Evolutionary conservation across 2,888 invertebrate species (phyloP).

Genomic region (Exephanes ischioxanthus): DNA sequence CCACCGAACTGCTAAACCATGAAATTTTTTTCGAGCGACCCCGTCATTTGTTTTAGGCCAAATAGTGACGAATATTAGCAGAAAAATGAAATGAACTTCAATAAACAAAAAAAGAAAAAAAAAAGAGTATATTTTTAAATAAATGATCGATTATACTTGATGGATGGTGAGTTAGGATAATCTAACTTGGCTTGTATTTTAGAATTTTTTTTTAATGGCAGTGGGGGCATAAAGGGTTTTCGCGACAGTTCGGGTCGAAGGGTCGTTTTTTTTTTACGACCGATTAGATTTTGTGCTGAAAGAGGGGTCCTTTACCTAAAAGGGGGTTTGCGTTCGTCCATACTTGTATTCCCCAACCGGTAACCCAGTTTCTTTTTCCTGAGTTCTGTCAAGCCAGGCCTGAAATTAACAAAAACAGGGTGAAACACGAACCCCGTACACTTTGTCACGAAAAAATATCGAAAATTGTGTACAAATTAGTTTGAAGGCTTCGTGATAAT

Average conservation of each 20-base stretch:
- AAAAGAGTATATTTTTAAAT: background rate
- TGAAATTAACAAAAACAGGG: conserved; percentile 44
- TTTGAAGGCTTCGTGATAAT: conserved; percentile 13
- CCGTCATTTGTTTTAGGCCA: conserved; percentile 31
- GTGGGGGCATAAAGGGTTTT: conserved; percentile 50
- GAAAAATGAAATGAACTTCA: background rate
- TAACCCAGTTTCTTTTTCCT: conserved; percentile 55
- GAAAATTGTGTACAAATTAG: conserved; percentile 17
- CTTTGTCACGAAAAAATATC: conserved; percentile 27
- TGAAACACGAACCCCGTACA: background rate
- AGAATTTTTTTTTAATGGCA: conserved; percentile 11
- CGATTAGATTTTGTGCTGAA: conserved; percentile 59
- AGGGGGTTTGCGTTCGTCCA: conserved; percentile 23
- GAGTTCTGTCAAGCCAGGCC: conserved; percentile 45
- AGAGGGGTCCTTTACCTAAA: conserved; percentile 54
- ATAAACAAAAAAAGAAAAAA: background rate
- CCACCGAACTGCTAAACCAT: conserved; percentile 74
- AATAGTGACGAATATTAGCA: background rate
- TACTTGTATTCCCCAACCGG: conserved; percentile 36
- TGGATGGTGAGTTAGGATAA: background rate
- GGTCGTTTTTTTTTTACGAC: conserved; percentile 53
- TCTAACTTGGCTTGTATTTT: conserved; percentile 6
- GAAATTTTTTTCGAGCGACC: conserved; percentile 61
- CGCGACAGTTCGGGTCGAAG: conserved; percentile 26
- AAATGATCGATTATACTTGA: background rate